These are phyloP conservation scores for Hippopotamus amphibius DNA, from an alignment of 2,113 vertebrate genomes.

Conservation along the genomic window DNA sequence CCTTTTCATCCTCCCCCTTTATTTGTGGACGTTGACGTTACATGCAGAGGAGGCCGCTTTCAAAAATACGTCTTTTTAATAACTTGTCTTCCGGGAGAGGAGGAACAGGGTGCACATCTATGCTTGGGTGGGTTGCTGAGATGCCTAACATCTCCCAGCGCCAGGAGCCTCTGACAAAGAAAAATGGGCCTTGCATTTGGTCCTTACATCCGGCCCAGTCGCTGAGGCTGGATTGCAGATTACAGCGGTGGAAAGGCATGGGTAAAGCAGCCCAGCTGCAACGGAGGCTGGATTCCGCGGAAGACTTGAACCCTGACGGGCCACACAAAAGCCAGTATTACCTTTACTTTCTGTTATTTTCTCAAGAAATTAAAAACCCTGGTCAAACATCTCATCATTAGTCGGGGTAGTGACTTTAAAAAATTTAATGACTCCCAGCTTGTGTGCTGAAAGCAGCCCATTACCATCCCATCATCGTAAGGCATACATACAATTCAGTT, in stretches of 20 bases:
- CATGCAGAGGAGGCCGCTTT: slow-evolving; percentile 71
- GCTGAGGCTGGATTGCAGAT: slow-evolving; percentile 69
- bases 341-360: neutral
- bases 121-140: slow-evolving; percentile 80
- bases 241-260: slow-evolving; percentile 53
- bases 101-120: neutral
- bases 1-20: slow-evolving; percentile 36
- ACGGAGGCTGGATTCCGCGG: neutral
- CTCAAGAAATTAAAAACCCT: slow-evolving; percentile 59
- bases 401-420: neutral
- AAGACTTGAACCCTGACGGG: slow-evolving; percentile 54
- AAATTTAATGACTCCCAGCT: neutral
- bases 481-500: neutral
- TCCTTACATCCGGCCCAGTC: neutral
- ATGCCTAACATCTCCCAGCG: slow-evolving; percentile 64
- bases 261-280: neutral
- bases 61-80: slow-evolving; percentile 80
- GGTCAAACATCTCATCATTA: slow-evolving; percentile 19
- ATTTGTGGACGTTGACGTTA: slow-evolving; percentile 68
- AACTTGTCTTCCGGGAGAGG: slow-evolving; percentile 72
- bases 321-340: neutral
- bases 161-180: slow-evolving; percentile 83
- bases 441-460: neutral
- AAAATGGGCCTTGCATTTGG: slow-evolving; percentile 82
- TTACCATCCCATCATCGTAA: neutral